These are phyloP conservation scores for Drosophila bunnanda DNA, from an alignment of 2,888 invertebrate species.

Conservation along the genomic window DNA sequence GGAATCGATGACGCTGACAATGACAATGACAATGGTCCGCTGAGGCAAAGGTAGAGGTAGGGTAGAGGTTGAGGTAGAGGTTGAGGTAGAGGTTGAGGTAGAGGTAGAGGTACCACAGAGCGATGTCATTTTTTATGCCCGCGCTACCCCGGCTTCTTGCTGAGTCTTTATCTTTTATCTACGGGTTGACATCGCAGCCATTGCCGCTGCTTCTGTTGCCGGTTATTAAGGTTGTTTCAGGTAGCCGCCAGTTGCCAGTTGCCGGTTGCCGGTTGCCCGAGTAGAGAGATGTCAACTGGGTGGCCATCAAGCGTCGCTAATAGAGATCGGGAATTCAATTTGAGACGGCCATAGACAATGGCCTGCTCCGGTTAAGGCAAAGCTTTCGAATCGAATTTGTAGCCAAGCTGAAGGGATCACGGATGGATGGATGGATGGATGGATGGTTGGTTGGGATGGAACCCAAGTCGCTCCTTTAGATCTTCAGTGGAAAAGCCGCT, in stretches of 20 bases:
- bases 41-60: constrained; percentile 7
- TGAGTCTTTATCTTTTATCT: constrained; percentile 62
- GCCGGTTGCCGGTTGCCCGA: constrained; percentile 7
- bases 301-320: constrained; percentile 70
- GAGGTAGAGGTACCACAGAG: constrained; percentile 18
- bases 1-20: constrained; percentile 29
- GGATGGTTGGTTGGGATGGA: neutral
- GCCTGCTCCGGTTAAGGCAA: neutral
- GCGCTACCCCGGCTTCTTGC: constrained; percentile 18
- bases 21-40: constrained; percentile 36
- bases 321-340: constrained; percentile 63
- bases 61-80: too few relatives aligned
- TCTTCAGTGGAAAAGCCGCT: constrained; percentile 13
- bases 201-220: constrained; percentile 41
- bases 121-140: constrained; percentile 54
- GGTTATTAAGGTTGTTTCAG: constrained; percentile 29
- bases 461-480: constrained; percentile 3
- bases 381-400: constrained; percentile 27
- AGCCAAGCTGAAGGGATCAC: constrained; percentile 13
- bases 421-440: constrained; percentile 10
- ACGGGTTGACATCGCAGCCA: constrained; percentile 65
- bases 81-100: neutral
- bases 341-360: constrained; percentile 29
- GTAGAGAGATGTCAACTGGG: constrained; percentile 67
- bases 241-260: constrained; percentile 37